Base-by-base conservation (phyloP, 2,113 vertebrate genomes). In the Callaeas wilsoni region DNA sequence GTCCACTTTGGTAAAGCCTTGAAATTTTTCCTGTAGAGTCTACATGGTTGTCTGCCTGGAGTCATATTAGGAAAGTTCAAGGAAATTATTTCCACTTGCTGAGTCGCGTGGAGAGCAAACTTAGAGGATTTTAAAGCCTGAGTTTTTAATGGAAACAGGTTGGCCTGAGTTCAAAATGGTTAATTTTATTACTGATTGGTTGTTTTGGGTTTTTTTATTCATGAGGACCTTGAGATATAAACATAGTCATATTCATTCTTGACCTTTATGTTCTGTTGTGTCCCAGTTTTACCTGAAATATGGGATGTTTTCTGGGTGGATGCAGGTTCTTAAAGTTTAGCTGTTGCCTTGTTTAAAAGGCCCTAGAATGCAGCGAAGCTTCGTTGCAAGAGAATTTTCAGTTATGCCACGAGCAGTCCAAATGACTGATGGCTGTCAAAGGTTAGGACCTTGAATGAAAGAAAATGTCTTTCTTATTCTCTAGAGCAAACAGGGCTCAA, bases 361-460 rank as follows among this genome's bases (percentile, higher is more conserved):
- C 20, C 41, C 6, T 11, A 73, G 35, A 77, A 89, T 57, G 13
- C 26, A 18, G 14, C 41, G 67, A 50, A 87, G 18, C 33, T 75
- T 79, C 41, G 5, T 59, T 67, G 55, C n/a, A 39, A 64, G 49
- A 55, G 13, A 49, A 33, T 62, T 76, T 29, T 55, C 22, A 50
- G 44, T 88, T 63, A 56, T 0, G 0, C 26, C 73, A 9, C 16
- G 30, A 39, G 32, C 23, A 92, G 4, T 2, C 7, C 0, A 1
- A 14, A 22, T 74, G 32, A 52, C 21, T 64, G 74, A 77, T 69
- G 21, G 44, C 23, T 73, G 32, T 64, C 20, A 46, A 52, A 76
- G 23, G 20, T 84, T 59, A 68, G 33, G 41, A 77, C 25, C 18
- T 78, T 69, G 13, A 37, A 35, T 49, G 42, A 71, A 87, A 71